These are phyloP conservation scores for Mobula birostris DNA, from an alignment of 2,113 vertebrate genomes.

Conservation along the genomic window DNA sequence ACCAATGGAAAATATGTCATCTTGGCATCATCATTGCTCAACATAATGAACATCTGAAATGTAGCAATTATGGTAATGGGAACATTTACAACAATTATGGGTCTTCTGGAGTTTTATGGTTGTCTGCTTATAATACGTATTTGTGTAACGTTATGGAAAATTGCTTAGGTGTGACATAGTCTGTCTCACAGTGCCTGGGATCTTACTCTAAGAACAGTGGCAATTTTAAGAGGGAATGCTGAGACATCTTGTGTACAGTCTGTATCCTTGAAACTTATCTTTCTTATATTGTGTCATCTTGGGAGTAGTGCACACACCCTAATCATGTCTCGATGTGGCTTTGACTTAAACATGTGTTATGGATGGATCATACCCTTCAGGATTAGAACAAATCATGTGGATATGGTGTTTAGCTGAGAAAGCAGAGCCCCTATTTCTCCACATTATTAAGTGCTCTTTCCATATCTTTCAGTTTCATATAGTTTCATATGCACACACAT, in stretches of 20 bases:
- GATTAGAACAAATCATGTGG: not conserved
- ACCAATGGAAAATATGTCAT: slow-evolving; percentile 36
- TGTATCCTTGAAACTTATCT: slow-evolving; percentile 28
- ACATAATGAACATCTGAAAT: slow-evolving; percentile 33
- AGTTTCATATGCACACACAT: not conserved
- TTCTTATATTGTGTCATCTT: slow-evolving; percentile 29
- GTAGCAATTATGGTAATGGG: slow-evolving; percentile 36
- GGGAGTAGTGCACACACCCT: slow-evolving; percentile 21
- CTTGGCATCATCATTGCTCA: slow-evolving; percentile 15
- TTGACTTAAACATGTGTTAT: slow-evolving; percentile 31
- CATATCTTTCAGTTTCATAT: not conserved
- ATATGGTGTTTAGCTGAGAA: not conserved
- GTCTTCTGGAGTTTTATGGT: slow-evolving; percentile 35
- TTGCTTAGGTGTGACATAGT: slow-evolving; percentile 26
- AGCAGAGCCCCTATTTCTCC: not conserved
- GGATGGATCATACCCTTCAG: not conserved
- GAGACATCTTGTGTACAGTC: slow-evolving; percentile 27
- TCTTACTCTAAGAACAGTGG: not conserved
- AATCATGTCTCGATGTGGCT: slow-evolving; percentile 35
- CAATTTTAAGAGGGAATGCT: slow-evolving; percentile 17
- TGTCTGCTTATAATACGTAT: slow-evolving; percentile 36
- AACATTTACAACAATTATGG: slow-evolving; percentile 33
- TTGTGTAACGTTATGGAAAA: slow-evolving; percentile 37
- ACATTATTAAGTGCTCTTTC: not conserved
- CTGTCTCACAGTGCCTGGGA: slow-evolving; percentile 7